Evolutionary conservation across 1,140 invertebrate genomes (phyloP), one percentile per base, ranked within the genome.

Genomic region (Drosophila micromelanica): DNA sequence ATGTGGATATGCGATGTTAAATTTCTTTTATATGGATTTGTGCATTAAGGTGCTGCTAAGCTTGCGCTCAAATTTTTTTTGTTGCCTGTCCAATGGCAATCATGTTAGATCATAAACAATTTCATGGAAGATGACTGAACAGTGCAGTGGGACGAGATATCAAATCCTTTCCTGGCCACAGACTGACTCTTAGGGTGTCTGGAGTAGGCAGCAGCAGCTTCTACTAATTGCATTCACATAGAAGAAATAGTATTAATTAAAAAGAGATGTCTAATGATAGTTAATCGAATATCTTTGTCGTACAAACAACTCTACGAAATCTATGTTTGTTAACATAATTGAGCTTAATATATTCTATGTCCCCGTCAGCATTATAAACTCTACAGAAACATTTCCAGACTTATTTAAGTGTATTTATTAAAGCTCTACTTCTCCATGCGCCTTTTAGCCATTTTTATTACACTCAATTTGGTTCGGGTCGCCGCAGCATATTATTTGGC

Each of bases 141-240:
- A 55, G 23, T 69, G 57, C 48, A 27, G 27, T 27, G 27, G 27
- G 27, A 27, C 27, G 5, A 27, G 27, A 27, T 6, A 27, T 6
- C 27, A 27, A 5, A 27, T 6, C 27, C 9, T 12, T 43, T 45
- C 45, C 54, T 45, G 32, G 61, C 37, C 37, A 9, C 27, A 51
- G 32, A 1, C 30, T 20, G 11, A 15, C 12, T 43, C 49, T 61
- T 27, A 6, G 17, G 45, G 27, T 13, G 2, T 20, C 7, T 17
- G 42, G 20, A 38, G 35, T 49, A 55, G 68, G 42, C 65, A 69
- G 48, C 27, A 52, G 38, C 49, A 35, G 8, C 8, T 35, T 73
- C 68, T 85, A 76, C 77, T 85, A 86, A 80, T 80, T 85, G 81
- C 81, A 77, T 80, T 85, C 51, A 74, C 2, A 5, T 4, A 37